Evolutionary conservation across 2,888 invertebrate genomes (phyloP), one percentile per base, ranked within the genome.

Genomic region (Prionchulus punctatus): DNA sequence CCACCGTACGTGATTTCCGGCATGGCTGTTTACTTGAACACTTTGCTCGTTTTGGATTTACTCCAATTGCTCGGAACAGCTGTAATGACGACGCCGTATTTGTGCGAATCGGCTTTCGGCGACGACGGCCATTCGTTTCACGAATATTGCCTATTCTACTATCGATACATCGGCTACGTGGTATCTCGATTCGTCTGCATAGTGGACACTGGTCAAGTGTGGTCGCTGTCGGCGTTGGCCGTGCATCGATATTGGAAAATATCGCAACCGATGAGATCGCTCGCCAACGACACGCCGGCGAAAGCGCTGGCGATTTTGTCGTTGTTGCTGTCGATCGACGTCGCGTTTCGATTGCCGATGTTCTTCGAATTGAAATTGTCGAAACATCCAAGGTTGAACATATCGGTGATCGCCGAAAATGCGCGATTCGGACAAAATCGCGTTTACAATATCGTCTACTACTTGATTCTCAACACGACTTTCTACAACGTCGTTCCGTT

Each of bases 181-280:
- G 28, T 50, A 7, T 4, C 7, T 26, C 27, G 27, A 3, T n/a
- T 23, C n/a, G 18, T 43, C 3, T 45, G 47, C 23, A 30, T 30
- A n/a, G 30, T 47, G 2, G 54, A 54, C 43, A 54, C 54, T 3
- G 54, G 25, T 2, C 54, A 42, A 12, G 23, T 54, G 47, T 54
- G 47, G 45, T 15, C 4, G n/a, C 2, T 54, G n/a, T 45, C 48
- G 4, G 55, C 55, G 18, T n/a, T 55, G 4, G 50, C 55, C n/a
- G 47, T 23, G 2, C 55, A 55, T 26, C 49, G 55, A 23, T 55
- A 50, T 31, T 55, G 50, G 50, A 55, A 55, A 28, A 55, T 50
- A 2, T 49, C 55, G 26, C 30, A 50, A 21, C 55, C 55, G 2
- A 25, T 55, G 21, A 49, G 42, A 25, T 2, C 49, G 3, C 50